Base-by-base conservation (phyloP, 2,888 invertebrate species). In the Cryptosula pallasiana region DNA sequence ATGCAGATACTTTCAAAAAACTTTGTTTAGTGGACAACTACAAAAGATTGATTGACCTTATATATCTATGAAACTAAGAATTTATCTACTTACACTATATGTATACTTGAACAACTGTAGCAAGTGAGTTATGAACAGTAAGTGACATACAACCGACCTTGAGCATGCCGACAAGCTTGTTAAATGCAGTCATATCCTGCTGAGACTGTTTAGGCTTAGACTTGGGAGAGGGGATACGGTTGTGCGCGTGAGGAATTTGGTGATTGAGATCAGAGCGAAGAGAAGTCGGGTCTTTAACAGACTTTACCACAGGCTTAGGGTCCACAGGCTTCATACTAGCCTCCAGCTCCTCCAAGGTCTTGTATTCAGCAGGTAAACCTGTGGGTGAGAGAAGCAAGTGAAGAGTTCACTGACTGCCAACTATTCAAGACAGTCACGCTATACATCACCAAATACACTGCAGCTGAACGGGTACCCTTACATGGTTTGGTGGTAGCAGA, bases 131-230 rank as follows among this genome's bases (percentile, higher is more conserved):
- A n/a, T n/a, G n/a, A n/a, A n/a, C 20, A 45, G 45, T 45, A 45
- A 45, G 5, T 45, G 20, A 20, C 45, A 5, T 13, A 45, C 20
- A 13, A 45, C 45, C 5, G n/a, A 63, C 63, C 63, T 63, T 36
- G 36, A 70, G 9, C 25, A 76, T 70, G n/a, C 79, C 80, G 2
- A 84, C 78, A 69, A 84, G 78, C 72, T 82, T 82, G 76, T 83
- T 82, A 75, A 83, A 84, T 1, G 83, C 83, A 27, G 81, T 76
- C 75, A 82, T 78, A 74, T 83, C 82, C 13, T 69, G 55, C 57
- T 16, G 9, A 35, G 29, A 5, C 35, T 29, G 9, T 16, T 58
- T n/a, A 9, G 16, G 54, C 35, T 29, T n/a, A 16, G 35, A 45
- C 71, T 58, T 55, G 3, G 36, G 55, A 27, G 71, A 45, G 5